Base-by-base conservation (phyloP, 2,113 vertebrate genomes). In the Tachysurus vachellii region DNA sequence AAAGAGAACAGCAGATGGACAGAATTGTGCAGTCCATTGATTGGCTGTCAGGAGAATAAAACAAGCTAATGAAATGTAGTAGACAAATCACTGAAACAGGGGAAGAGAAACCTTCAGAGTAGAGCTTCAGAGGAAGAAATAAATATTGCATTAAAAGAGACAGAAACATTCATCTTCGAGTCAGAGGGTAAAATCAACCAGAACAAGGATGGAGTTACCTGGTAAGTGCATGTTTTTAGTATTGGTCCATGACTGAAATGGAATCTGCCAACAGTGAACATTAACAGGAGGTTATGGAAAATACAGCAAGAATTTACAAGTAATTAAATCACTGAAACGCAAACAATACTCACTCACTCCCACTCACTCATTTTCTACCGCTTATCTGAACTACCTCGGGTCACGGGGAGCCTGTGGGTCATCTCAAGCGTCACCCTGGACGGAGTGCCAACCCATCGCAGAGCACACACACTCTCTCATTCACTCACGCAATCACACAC, bases 61-160 rank as follows among this genome's bases (percentile, higher is more conserved):
- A 85, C 92, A 88, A 16, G 93, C 94, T 93, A 94, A 92, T 91
- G 91, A 88, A 90, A 89, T 93, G 86, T 11, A 70, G 50, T 23
- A 86, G 71, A 50, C 50, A 70, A 66, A 53, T 57, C 85, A 80
- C 62, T 13, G 50, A 23, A 92, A 90, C 88, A 86, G 17, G 47
- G 75, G 44, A 75, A 90, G 91, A 92, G 90, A 89, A 92, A 44
- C 28, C 50, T 61, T 88, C 50, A 77, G 47, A 77, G 75, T 54
- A 53, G 26, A 82, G 92, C 91, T 94, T 95, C 94, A 93, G 94
- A 96, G 96, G 93, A 95, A 94, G 94, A 95, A 96, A 95, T 95
- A 94, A 94, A 94, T 93, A 94, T 93, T 93, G 90, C 95, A 97
- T 96, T 94, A 95, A 94, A 97, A 94, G 94, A 95, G 95, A 96